Percentiles rank a stretch among this genome's conserved stretches.
Conservation (phyloP, 2,888 invertebrate genomes). For the Pelosia muscerda region DNA sequence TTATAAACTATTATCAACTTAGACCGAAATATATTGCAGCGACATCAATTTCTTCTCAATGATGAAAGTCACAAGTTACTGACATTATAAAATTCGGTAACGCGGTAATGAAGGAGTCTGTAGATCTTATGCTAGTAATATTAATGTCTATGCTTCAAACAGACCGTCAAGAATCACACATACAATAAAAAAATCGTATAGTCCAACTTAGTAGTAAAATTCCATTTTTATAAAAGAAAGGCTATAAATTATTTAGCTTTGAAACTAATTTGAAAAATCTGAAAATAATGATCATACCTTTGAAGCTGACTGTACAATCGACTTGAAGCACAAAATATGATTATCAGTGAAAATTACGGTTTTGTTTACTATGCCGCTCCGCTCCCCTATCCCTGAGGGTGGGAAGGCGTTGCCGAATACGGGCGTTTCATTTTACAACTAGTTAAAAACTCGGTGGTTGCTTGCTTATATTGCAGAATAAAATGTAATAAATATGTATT, state of each 20-base stretch:
- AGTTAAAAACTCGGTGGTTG: conserved; percentile 35
- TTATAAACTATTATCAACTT: no score
- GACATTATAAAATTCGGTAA: no score
- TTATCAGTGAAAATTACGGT: conserved; percentile 66
- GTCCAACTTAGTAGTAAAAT: no score
- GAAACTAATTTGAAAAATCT: neutral
- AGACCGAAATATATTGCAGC: no score
- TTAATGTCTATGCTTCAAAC: no score
- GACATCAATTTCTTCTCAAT: no score
- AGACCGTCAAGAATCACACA: no score
- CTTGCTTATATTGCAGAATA: conserved; percentile 25
- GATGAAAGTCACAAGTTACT: no score
- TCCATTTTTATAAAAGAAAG: no score
- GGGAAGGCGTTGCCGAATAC: conserved; percentile 50
- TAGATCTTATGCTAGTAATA: no score
- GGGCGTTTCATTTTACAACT: conserved; percentile 44
- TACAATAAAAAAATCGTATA: no score
- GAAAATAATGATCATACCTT: neutral
- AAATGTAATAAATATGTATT: conserved; percentile 9
- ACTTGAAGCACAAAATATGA: conserved; percentile 59
- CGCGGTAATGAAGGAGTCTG: no score
- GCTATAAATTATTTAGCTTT: neutral
- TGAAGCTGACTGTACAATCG: conserved; percentile 1
- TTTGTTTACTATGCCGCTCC: conserved; percentile 68
- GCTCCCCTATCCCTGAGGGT: conserved; percentile 51